phyloP scores from a whole-genome alignment of 1,140 invertebrate genomes.

The Drosophila parabipectinata region DNA sequence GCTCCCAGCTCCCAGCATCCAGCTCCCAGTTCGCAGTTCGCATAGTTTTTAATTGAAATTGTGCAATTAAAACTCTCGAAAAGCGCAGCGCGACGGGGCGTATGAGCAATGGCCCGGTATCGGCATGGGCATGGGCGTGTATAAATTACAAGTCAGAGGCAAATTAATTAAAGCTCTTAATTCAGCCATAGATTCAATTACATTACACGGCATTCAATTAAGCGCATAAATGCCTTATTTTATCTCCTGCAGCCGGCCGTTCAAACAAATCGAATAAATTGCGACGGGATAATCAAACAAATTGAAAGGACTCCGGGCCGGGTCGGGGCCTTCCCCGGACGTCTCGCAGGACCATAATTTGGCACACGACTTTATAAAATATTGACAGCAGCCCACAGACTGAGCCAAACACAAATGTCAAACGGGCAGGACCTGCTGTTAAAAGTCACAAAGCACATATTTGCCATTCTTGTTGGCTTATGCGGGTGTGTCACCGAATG shows the following conservation, averaged over 20 bases:
- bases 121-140: constrained; percentile 9
- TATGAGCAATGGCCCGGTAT: constrained; percentile 48
- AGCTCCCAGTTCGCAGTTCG: neutral
- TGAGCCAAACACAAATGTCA: constrained; percentile 32
- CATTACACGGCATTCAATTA: constrained; percentile 70
- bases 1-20: constrained; percentile 3
- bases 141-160: constrained; percentile 63
- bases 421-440: constrained; percentile 32
- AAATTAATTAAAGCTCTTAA: constrained; percentile 76
- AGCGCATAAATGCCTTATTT: constrained; percentile 51
- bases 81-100: constrained; percentile 50
- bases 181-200: constrained; percentile 66
- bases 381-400: constrained; percentile 42
- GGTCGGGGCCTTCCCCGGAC: no score
- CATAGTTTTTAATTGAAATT: constrained; percentile 75
- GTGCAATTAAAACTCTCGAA: constrained; percentile 68
- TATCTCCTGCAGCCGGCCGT: neutral
- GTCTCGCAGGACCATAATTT: constrained; percentile 48
- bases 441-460: constrained; percentile 56
- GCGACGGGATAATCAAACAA: constrained; percentile 36
- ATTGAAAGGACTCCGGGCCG: constrained; percentile 15
- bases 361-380: constrained; percentile 69
- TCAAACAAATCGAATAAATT: constrained; percentile 8
- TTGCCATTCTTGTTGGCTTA: constrained; percentile 33
- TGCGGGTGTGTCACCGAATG: constrained; percentile 4